Evolutionary conservation across 53 echinoderm and acorn worm species (phyloP), one percentile per base, ranked within the genome.

Genomic region (Stichopus horrens): DNA sequence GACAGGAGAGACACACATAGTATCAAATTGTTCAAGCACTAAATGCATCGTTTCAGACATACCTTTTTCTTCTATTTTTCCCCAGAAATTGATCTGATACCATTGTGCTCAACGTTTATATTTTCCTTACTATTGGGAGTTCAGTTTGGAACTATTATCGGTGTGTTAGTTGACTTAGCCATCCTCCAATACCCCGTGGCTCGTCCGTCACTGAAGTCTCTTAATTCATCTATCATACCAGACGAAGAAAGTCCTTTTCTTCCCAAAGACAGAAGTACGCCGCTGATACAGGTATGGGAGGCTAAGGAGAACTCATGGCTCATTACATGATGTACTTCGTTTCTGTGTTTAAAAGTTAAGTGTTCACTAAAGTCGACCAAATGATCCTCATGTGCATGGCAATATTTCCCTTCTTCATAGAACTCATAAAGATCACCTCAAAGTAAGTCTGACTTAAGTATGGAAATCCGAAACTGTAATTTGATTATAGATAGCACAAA

Each of bases 91-190:
- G 97, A 97, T 82, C 90, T 97, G n/a, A 57, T 97, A 7, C 91
- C 91, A 6, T 89, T 93, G 21, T 52, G 86, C 3, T 91, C 87
- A 23, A 97, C 96, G 5, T 94, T 97, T 21, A 79, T 97, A 23
- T 86, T 87, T 2, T 97, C 95, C 16, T 88, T 97, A 14, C 74
- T 77, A 56, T 74, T 94, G 52, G 94, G 92, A 19, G 95, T 97
- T 1, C 95, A 94, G 77, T 95, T 92, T 75, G 97, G 97, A 6
- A 95, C 95, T n/a, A 77, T 97, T 56, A 97, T 95, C 76, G 97
- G 97, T 7, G 91, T 97, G 18, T 91, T 91, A 9, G 92, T 97
- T n/a, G 97, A 97, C 57, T 87, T 97, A 0, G 73, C 93, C n/a
- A 94, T 97, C 83, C 81, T 97, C 53, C 86, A 92, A 7, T 92